These are phyloP conservation scores for Alca torda DNA, from an alignment of 2,797 vertebrate genomes.

Conservation along the genomic window DNA sequence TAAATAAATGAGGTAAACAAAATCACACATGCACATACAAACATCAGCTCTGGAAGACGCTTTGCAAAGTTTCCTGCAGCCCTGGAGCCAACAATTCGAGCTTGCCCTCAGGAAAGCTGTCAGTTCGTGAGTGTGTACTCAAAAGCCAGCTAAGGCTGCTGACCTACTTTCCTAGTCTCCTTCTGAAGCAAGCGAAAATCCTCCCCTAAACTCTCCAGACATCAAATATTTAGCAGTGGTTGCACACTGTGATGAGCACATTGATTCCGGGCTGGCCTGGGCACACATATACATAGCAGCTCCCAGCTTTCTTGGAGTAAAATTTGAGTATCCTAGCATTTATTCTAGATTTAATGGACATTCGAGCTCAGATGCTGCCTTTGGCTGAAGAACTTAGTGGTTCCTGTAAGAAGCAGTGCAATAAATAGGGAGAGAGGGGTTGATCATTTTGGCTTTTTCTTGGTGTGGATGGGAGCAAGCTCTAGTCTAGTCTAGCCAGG, in stretches of 20 bases:
- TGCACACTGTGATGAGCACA: not conserved
- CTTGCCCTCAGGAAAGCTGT: not conserved
- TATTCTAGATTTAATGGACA: not conserved
- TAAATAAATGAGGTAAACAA: slow-evolving; percentile 50
- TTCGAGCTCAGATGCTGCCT: not conserved
- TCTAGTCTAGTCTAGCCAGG: not conserved
- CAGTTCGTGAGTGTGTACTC: not conserved
- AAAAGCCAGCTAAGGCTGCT: slow-evolving; percentile 13
- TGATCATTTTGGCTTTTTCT: not conserved
- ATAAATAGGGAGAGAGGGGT: accelerated
- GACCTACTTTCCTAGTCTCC: slow-evolving; percentile 40
- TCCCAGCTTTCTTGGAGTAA: not conserved
- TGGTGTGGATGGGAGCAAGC: not conserved
- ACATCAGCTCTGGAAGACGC: not conserved
- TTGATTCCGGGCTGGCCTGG: not conserved
- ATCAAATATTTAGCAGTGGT: slow-evolving; percentile 45
- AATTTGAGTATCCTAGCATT: not conserved
- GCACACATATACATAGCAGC: not conserved
- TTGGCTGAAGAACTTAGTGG: not conserved
- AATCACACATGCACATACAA: slow-evolving; percentile 11
- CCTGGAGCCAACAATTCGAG: not conserved
- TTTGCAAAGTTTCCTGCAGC: not conserved
- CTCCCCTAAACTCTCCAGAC: not conserved
- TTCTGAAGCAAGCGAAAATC: not conserved
- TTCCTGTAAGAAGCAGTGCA: not conserved